Evolutionary conservation across 2,797 vertebrate species (phyloP).

Genomic region (Melanotaenia nigrans): DNA sequence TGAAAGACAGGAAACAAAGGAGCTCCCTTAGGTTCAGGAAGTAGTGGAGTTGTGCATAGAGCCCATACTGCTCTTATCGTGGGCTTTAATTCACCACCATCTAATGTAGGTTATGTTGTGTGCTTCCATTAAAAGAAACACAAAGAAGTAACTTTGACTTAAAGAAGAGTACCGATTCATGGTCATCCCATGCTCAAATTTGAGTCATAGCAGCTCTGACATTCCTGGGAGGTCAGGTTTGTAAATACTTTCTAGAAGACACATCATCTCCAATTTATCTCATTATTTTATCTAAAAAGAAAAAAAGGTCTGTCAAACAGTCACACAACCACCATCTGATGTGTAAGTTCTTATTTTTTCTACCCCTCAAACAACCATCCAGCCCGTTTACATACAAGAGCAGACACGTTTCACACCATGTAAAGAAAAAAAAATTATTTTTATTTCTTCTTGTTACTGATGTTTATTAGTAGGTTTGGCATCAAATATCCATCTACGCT

Average conservation of each 20-base stretch:
- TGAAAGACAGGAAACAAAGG: too few relatives aligned
- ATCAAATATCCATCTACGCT: not conserved
- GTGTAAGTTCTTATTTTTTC: conserved; percentile 21
- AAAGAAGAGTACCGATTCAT: conserved; percentile 2
- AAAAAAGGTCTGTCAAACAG: not conserved
- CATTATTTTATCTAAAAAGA: not conserved
- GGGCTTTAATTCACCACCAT: conserved; percentile 28
- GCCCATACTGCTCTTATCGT: not conserved
- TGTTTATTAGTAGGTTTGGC: too few relatives aligned
- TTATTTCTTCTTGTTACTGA: not conserved
- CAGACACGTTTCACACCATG: conserved; percentile 36
- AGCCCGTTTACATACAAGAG: conserved; percentile 48
- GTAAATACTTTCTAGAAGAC: not conserved
- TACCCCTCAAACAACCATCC: conserved; percentile 29
- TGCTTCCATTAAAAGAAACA: conserved; percentile 33
- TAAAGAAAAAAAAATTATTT: not conserved
- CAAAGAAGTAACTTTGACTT: conserved; percentile 34
- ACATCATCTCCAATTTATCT: conserved; percentile 2
- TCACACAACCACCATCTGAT: conserved; percentile 1
- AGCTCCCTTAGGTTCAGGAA: too few relatives aligned
- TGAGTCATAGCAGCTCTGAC: conserved; percentile 24
- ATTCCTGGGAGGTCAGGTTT: conserved; percentile 10
- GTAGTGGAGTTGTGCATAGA: too few relatives aligned
- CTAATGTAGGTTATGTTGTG: conserved; percentile 13
- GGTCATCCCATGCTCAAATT: not conserved